Conservation (phyloP, 92 coral and sea anemone genomes). For the Blastomussa wellsi region DNA sequence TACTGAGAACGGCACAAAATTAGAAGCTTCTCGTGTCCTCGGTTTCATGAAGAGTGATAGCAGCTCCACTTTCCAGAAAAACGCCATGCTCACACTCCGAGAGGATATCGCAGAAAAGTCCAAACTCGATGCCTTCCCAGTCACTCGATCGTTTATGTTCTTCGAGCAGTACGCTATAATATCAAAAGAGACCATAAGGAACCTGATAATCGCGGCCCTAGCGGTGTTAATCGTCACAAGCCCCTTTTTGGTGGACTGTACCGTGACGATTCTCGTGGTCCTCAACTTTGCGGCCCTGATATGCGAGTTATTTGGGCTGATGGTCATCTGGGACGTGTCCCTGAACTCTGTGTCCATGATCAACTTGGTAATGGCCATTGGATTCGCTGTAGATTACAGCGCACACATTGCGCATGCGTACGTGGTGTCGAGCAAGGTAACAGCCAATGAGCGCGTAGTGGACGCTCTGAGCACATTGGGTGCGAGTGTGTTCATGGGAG, state of each 20-base stretch:
- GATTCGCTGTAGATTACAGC: constrained; percentile 93
- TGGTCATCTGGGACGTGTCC: constrained; percentile 88
- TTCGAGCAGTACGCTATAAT: constrained; percentile 80
- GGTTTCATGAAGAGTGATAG: constrained; percentile 63
- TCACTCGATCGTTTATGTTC: constrained; percentile 59
- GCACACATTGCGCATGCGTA: constrained; percentile 97
- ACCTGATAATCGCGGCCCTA: constrained; percentile 70
- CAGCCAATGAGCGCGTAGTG: constrained; percentile 80
- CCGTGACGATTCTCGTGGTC: constrained; percentile 64
- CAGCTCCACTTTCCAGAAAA: constrained; percentile 57
- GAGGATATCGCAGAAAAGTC: constrained; percentile 56
- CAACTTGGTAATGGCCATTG: constrained; percentile 92
- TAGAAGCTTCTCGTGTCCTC: constrained; percentile 76
- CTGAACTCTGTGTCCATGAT: constrained; percentile 89
- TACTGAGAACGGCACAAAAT: constrained; percentile 40
- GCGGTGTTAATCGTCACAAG: constrained; percentile 72
- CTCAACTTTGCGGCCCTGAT: constrained; percentile 78
- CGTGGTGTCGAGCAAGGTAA: constrained; percentile 54
- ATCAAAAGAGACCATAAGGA: constrained; percentile 61
- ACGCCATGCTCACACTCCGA: constrained; percentile 73
- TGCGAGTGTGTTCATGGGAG: constrained; percentile 93
- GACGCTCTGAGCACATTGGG: constrained; percentile 88
- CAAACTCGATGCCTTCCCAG: constrained; percentile 65
- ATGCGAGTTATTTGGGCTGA: constrained; percentile 85
- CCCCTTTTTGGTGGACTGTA: constrained; percentile 69